A percentile compares a stretch with the other conserved stretches of the same genome.
These are phyloP conservation scores for Montifringilla adamsi DNA, from an alignment of 2,113 vertebrate genomes.

Conservation along the genomic window DNA sequence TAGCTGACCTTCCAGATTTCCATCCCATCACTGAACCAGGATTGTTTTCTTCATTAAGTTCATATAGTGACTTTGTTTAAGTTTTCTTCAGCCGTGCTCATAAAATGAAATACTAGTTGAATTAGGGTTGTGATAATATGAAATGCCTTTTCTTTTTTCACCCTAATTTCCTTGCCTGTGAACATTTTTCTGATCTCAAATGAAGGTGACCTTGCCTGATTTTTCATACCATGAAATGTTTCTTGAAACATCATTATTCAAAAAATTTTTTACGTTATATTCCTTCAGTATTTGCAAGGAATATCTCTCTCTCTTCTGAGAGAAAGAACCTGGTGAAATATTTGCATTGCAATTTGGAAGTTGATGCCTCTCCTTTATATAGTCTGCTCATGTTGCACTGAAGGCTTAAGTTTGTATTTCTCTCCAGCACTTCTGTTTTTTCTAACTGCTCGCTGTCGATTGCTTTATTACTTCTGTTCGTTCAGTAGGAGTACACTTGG, in stretches of 20 bases:
- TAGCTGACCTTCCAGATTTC: conserved; percentile 14
- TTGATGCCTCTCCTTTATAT: not conserved
- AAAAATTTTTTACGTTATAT: not conserved
- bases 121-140: not conserved
- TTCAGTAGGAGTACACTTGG: not conserved
- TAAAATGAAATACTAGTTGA: not conserved
- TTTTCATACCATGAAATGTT: not conserved
- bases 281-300: not conserved
- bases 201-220: not conserved
- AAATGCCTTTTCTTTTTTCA: not conserved
- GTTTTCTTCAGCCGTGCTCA: not conserved
- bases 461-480: not conserved
- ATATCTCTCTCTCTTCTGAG: not conserved
- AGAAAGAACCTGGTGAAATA: conserved; percentile 10
- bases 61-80: not conserved
- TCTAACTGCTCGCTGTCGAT: not conserved
- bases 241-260: not conserved
- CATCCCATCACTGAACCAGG: not conserved
- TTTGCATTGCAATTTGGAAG: not conserved
- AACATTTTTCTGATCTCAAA: not conserved
- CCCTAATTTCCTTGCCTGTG: not conserved
- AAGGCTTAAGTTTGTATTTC: not conserved
- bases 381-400: not conserved
- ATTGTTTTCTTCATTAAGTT: not conserved
- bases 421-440: not conserved